Base-by-base conservation (phyloP, 2,888 invertebrate species). In the Ophion slaviceki region DNA sequence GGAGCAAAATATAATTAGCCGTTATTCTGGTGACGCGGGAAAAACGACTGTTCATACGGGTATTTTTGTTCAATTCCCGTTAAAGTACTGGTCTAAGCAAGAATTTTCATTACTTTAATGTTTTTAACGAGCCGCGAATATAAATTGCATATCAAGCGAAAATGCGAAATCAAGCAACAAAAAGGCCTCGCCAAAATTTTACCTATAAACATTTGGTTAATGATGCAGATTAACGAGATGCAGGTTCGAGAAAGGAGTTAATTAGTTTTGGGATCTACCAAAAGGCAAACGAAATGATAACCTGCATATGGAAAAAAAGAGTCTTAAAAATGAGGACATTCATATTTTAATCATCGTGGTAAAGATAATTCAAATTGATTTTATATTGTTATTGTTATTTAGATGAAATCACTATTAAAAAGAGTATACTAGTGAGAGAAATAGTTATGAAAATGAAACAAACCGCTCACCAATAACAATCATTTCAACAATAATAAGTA, bases 1-100 rank as follows among this genome's bases (percentile, higher is more conserved):
- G 53, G 28, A n/a, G 11, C 1, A 59, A 59, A 59, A 57, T 57
- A 59, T 36, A 72, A 72, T 72, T 59, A 72, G 36, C 72, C 53
- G 32, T 72, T 28, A 70, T 53, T 70, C 59, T 59, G 28, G 59
- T 57, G 36, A 59, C 11, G 59, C 11, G 2, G 59, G 17, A 11
- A 57, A n/a, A 40, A 59, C n/a, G 17, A 59, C 10, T 72, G 57
- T 59, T 57, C 36, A 72, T n/a, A 32, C 10, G 36, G 10, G 5
- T 72, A 59, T n/a, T 59, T 32, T n/a, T 59, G 59, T 72, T 72
- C n/a, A 14, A n/a, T 59, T 53, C 17, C 10, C 28, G 70, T 53
- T 70, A 57, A n/a, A 10, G 36, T 20, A 28, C 2, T n/a, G 53
- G 0, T 17, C 53, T 17, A 53, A 17, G 53, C 53, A 17, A 53